These are phyloP conservation scores for Eulemur rubriventer DNA, from an alignment of 2,797 vertebrate species.

Conservation along the genomic window DNA sequence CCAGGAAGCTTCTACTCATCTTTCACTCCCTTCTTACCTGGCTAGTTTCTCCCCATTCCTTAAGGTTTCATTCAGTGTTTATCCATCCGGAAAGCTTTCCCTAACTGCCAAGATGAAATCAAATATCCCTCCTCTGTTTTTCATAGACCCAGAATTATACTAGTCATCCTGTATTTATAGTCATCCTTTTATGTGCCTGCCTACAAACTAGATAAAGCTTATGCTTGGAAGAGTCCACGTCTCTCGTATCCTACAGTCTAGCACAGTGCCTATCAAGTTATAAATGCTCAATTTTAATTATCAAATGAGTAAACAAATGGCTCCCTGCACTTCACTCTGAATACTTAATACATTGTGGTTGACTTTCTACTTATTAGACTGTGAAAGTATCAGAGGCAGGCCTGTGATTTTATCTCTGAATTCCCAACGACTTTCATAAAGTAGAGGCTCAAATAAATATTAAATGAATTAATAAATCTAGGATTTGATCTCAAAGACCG, in stretches of 20 bases:
- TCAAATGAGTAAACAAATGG: not conserved
- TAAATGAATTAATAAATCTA: not conserved
- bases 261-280: not conserved
- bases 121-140: not conserved
- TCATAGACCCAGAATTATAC: not conserved
- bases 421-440: not conserved
- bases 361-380: not conserved
- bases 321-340: not conserved
- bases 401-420: not conserved
- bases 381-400: not conserved
- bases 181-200: not conserved
- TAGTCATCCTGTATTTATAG: not conserved
- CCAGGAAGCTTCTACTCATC: not conserved
- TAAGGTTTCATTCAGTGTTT: not conserved
- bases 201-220: not conserved
- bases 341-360: not conserved
- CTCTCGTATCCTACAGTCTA: not conserved
- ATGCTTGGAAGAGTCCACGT: not conserved
- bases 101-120: not conserved
- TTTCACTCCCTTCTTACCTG: not conserved
- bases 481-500: not conserved
- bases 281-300: not conserved
- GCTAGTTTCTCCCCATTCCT: not conserved
- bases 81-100: not conserved
- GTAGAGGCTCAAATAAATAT: not conserved